Evolutionary conservation across 2,888 invertebrate genomes (phyloP).

Genomic region (Volucella bombylans): DNA sequence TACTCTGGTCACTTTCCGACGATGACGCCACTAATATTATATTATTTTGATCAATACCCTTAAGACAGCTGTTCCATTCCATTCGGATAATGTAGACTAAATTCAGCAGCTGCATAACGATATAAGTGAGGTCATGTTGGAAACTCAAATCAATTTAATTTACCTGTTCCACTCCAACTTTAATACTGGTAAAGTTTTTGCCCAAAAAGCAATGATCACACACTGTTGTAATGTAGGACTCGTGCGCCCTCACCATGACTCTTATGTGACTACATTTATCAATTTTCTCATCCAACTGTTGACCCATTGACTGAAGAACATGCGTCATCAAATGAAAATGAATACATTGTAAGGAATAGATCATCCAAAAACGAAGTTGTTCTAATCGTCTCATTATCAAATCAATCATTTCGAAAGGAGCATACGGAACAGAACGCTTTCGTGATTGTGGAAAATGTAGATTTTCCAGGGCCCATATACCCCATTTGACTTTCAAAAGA

Average conservation of each 20-base stretch:
- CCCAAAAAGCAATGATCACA: conserved; percentile 79
- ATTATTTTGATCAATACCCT: conserved; percentile 75
- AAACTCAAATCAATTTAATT: not conserved
- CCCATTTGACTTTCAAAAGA: conserved; percentile 84
- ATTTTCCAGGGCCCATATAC: conserved; percentile 83
- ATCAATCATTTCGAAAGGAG: conserved; percentile 78
- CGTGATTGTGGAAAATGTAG: conserved; percentile 80
- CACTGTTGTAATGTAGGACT: conserved; percentile 79
- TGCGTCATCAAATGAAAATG: conserved; percentile 83
- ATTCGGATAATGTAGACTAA: conserved; percentile 79
- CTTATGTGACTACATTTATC: conserved; percentile 77
- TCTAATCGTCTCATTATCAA: conserved; percentile 83
- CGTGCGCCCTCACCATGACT: conserved; percentile 79
- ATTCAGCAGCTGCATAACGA: conserved; percentile 77
- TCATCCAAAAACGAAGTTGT: conserved; percentile 84
- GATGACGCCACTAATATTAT: conserved; percentile 61
- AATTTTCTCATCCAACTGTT: conserved; percentile 79
- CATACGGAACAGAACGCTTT: conserved; percentile 76
- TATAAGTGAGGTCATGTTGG: not conserved
- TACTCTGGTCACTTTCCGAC: conserved; percentile 69
- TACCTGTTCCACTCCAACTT: conserved; percentile 79
- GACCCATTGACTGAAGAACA: conserved; percentile 81
- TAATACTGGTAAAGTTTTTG: conserved; percentile 75
- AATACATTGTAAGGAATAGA: conserved; percentile 83
- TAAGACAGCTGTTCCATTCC: conserved; percentile 79